These are phyloP conservation scores for Rhorus exstirpatorius DNA, from an alignment of 2,888 invertebrate species.

Conservation along the genomic window DNA sequence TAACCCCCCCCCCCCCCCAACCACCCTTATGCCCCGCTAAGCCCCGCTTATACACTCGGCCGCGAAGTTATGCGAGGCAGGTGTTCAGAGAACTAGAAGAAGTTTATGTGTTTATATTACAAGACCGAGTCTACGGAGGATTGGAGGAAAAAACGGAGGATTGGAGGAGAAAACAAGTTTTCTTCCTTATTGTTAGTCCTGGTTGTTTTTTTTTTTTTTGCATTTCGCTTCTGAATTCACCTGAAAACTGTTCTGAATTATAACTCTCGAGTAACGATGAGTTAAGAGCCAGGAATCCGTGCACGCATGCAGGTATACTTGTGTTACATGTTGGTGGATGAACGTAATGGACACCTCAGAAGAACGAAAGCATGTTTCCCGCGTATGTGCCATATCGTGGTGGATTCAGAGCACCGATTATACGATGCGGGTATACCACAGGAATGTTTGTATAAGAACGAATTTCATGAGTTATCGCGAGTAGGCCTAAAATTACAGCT, in stretches of 20 bases:
- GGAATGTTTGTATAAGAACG: slow-evolving; percentile 42
- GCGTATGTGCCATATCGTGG: slow-evolving; percentile 13
- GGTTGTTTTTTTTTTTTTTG: neutral
- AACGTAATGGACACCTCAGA: slow-evolving; percentile 40
- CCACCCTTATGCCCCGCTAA: neutral
- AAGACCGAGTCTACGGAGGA: neutral
- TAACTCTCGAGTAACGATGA: slow-evolving; percentile 3
- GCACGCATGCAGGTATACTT: neutral
- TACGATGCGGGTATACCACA: slow-evolving; percentile 31
- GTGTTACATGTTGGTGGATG: slow-evolving; percentile 15
- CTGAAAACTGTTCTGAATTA: slow-evolving; percentile 38
- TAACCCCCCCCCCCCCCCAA: neutral
- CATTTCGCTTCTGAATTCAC: slow-evolving; percentile 7
- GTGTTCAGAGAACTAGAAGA: slow-evolving; percentile 58
- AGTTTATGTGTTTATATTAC: neutral
- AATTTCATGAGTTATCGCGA: slow-evolving; percentile 68
- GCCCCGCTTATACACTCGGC: slow-evolving; percentile 1
- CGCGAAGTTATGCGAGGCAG: slow-evolving; percentile 62
- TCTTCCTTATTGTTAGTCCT: slow-evolving; percentile 19
- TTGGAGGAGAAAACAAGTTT: slow-evolving; percentile 8
- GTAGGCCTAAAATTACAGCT: slow-evolving; percentile 47
- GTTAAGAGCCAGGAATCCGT: slow-evolving; percentile 16
- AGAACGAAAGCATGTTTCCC: slow-evolving; percentile 46
- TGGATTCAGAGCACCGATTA: slow-evolving; percentile 35
- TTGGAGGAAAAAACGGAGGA: neutral